phyloP scores from a whole-genome alignment of 1,140 invertebrate genomes.

The Drosophila biarmipes region DNA sequence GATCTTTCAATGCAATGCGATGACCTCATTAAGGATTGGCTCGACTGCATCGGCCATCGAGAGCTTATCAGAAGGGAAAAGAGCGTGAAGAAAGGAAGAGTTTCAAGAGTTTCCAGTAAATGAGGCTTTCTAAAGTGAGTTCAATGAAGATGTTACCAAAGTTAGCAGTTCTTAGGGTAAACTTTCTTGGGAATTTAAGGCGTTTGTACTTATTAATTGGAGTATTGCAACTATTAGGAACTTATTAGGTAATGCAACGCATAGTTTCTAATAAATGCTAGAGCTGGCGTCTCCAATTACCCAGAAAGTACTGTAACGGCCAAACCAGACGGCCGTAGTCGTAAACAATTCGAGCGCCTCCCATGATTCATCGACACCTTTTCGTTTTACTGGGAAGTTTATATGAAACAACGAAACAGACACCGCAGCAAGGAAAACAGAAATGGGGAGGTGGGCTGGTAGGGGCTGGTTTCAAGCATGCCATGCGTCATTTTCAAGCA shows the following conservation, averaged over 20 bases:
- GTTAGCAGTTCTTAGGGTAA: background rate
- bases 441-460: conserved; percentile 1
- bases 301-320: conserved; percentile 12
- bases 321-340: conserved; percentile 18
- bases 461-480: conserved; percentile 26
- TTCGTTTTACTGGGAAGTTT: conserved; percentile 50
- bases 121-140: too few species aligned
- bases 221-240: background rate
- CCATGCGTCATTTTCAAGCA: conserved; percentile 72
- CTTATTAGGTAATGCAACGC: background rate
- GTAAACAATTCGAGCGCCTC: conserved; percentile 26
- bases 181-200: background rate
- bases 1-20: conserved; percentile 10
- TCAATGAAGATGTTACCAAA: too few species aligned
- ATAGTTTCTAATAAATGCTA: background rate
- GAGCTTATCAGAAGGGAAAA: background rate
- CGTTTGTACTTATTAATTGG: background rate
- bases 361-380: conserved; percentile 46
- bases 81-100: background rate
- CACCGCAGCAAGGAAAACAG: conserved; percentile 19
- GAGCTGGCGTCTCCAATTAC: conserved; percentile 17
- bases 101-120: too few species aligned
- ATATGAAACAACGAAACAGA: conserved; percentile 60
- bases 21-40: conserved; percentile 32
- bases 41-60: background rate